phyloP scores from a whole-genome alignment of 2,113 vertebrate species.

The Heteronetta atricapilla region DNA sequence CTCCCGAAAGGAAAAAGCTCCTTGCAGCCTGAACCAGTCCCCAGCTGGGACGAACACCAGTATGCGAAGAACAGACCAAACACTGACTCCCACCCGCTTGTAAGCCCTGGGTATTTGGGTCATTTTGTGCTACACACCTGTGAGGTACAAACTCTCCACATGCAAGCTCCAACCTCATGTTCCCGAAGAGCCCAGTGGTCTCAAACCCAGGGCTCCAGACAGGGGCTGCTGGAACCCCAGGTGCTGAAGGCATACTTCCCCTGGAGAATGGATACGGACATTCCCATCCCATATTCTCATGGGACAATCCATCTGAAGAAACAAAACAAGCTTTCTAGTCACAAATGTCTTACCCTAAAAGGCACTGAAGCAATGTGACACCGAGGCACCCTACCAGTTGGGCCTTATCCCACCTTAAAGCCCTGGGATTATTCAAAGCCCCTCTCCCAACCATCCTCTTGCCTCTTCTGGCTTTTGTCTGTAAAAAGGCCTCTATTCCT shows the following conservation, averaged over 20 bases:
- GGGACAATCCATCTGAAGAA: neutral
- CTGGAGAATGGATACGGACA: rapidly evolving
- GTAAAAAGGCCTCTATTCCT: neutral
- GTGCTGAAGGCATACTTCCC: neutral
- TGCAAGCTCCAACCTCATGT: neutral
- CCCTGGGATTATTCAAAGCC: neutral
- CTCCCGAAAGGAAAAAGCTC: no score
- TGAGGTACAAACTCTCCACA: neutral
- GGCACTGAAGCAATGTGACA: neutral
- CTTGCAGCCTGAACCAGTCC: neutral
- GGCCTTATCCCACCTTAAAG: neutral
- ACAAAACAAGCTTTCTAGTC: neutral
- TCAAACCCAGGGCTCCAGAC: neutral
- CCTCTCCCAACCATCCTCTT: neutral
- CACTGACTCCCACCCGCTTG: neutral
- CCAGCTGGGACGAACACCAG: no score
- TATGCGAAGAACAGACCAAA: neutral
- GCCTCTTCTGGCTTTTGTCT: neutral
- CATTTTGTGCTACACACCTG: neutral
- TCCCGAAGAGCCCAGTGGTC: neutral
- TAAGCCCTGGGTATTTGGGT: no score
- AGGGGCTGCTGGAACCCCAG: rapidly evolving
- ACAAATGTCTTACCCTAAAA: neutral
- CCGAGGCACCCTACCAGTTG: neutral
- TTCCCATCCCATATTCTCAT: neutral